Evolutionary conservation across 1,140 invertebrate species (phyloP).

Genomic region (Cylas formicarius): DNA sequence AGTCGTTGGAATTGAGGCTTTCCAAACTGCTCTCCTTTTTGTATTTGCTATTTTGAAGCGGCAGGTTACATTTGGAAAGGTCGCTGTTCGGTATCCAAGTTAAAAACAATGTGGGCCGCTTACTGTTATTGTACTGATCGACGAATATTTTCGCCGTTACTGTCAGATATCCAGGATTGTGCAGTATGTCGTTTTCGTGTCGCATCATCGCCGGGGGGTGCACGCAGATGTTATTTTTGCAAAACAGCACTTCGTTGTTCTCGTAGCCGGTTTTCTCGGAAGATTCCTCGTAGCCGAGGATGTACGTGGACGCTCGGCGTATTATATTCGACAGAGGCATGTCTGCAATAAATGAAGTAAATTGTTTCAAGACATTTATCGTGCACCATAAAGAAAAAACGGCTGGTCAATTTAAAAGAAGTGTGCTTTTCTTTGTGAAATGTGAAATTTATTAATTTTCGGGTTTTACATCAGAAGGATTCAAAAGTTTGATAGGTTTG

Average conservation of each 20-base stretch:
- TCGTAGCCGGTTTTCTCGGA: slow-evolving; percentile 56
- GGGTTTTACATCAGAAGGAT: no score
- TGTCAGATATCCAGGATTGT: slow-evolving; percentile 80
- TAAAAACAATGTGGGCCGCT: slow-evolving; percentile 74
- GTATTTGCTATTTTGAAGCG: slow-evolving; percentile 25
- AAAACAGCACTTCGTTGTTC: slow-evolving; percentile 77
- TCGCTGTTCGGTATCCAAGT: slow-evolving; percentile 92
- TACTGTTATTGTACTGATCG: slow-evolving; percentile 61
- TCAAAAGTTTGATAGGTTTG: no score
- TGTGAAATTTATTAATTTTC: no score
- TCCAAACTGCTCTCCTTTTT: slow-evolving; percentile 38
- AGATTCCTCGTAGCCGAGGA: slow-evolving; percentile 59
- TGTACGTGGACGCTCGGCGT: slow-evolving; percentile 67
- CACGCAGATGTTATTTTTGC: slow-evolving; percentile 93
- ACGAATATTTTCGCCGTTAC: slow-evolving; percentile 69
- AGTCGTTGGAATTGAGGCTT: slow-evolving; percentile 38
- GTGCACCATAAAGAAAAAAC: no score
- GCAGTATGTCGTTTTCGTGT: slow-evolving; percentile 72
- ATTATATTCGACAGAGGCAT: slow-evolving; percentile 72
- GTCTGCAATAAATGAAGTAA: slow-evolving; percentile 12
- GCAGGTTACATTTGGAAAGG: slow-evolving; percentile 70
- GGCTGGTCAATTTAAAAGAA: no score
- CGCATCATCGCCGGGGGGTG: slow-evolving; percentile 78
- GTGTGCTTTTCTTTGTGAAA: no score
- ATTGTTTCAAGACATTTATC: no score